Percentiles rank a stretch among this genome's conserved stretches.
These are phyloP conservation scores for Drosophila mercatorum DNA, from an alignment of 2,888 invertebrate genomes.

Conservation along the genomic window DNA sequence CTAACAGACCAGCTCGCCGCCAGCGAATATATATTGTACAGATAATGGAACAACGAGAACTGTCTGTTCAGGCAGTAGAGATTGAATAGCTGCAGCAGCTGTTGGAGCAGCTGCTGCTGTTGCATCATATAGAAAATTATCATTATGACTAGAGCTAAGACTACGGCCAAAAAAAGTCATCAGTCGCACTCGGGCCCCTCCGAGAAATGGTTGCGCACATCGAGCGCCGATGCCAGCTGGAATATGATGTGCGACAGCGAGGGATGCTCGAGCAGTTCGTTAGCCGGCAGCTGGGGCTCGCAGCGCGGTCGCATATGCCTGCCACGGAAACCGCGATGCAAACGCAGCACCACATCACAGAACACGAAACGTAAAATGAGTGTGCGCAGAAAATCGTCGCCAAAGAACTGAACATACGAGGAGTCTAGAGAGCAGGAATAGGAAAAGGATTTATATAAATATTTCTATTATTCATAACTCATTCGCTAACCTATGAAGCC, in stretches of 20 bases:
- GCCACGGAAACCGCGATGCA: conserved; percentile 94
- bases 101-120: conserved; percentile 43
- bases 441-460: neutral
- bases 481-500: conserved; percentile 83
- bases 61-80: conserved; percentile 48
- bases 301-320: conserved; percentile 94
- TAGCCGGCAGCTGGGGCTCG: conserved; percentile 94
- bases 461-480: neutral
- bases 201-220: conserved; percentile 88
- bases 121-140: conserved; percentile 61
- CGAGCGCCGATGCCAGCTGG: conserved; percentile 93
- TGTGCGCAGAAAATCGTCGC: conserved; percentile 96
- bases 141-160: conserved; percentile 65
- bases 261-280: conserved; percentile 94
- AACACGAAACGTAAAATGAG: conserved; percentile 95
- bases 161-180: conserved; percentile 81
- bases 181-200: conserved; percentile 85
- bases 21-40: conserved; percentile 64
- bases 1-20: conserved; percentile 38
- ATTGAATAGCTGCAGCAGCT: conserved; percentile 52
- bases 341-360: conserved; percentile 94
- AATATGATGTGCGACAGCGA: conserved; percentile 91
- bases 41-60: conserved; percentile 51
- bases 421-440: conserved; percentile 85
- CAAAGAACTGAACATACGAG: conserved; percentile 93